These are phyloP conservation scores for Cosmia trapezina DNA, from an alignment of 2,888 invertebrate species.

Conservation along the genomic window DNA sequence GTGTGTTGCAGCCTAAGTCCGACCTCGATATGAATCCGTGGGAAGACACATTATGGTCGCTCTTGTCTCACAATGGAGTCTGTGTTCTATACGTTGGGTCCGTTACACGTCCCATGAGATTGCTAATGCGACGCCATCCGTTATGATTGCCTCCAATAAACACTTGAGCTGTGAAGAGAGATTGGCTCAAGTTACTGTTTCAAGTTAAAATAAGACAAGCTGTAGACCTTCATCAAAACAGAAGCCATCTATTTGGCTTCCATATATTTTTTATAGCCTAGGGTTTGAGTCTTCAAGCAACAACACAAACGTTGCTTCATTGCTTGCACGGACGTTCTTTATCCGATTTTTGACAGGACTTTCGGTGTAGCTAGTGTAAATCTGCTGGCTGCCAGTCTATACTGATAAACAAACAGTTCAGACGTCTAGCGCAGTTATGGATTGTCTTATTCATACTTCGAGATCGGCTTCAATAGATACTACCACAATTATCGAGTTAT, in stretches of 20 bases:
- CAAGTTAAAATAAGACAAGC: slow-evolving; percentile 37
- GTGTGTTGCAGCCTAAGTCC: slow-evolving; percentile 65
- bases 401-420: background rate
- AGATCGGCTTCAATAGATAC: slow-evolving; percentile 21
- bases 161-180: slow-evolving; percentile 48
- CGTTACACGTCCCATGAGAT: slow-evolving; percentile 65
- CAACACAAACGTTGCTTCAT: background rate
- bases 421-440: background rate
- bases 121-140: slow-evolving; percentile 65
- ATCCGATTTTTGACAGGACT: background rate
- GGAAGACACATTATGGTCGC: slow-evolving; percentile 76
- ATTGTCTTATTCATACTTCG: slow-evolving; percentile 40
- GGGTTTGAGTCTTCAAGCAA: background rate
- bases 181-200: slow-evolving; percentile 40
- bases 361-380: background rate
- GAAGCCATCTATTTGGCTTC: slow-evolving; percentile 19
- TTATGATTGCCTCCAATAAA: slow-evolving; percentile 64
- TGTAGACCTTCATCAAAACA: too few species aligned
- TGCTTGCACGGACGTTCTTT: background rate
- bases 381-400: background rate
- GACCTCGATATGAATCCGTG: slow-evolving; percentile 82
- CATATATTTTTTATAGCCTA: background rate
- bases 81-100: slow-evolving; percentile 60
- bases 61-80: slow-evolving; percentile 67
- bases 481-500: slow-evolving; percentile 11